Evolutionary conservation across 2,113 vertebrate species (phyloP).

Genomic region (Dasypus novemcinctus): DNA sequence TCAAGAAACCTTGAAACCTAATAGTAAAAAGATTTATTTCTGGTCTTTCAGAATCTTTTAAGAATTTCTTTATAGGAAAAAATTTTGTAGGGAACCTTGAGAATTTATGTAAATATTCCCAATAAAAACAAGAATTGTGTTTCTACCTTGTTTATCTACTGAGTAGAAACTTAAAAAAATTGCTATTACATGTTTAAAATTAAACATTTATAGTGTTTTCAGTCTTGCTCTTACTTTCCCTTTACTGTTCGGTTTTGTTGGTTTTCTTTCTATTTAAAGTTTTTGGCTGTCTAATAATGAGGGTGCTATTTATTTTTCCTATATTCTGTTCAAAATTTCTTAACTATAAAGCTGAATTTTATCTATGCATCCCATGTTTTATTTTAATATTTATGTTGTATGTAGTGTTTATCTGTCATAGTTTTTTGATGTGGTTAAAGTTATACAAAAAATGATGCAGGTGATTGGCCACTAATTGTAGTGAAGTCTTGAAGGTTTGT

Average conservation of each 20-base stretch:
- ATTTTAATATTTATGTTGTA: neutral
- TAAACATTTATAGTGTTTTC: conserved; percentile 13
- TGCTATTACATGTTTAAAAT: conserved; percentile 21
- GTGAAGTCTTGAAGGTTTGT: conserved; percentile 18
- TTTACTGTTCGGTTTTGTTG: neutral
- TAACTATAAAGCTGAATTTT: neutral
- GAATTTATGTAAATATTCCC: neutral
- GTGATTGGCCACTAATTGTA: neutral
- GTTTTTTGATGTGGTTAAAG: neutral
- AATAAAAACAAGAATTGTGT: neutral
- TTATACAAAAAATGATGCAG: conserved; percentile 8
- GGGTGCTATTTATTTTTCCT: neutral
- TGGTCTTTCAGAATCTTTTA: neutral
- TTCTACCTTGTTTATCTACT: neutral
- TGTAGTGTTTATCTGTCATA: neutral
- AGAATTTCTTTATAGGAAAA: neutral
- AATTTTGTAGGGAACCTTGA: neutral
- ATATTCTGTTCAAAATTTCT: conserved; percentile 6
- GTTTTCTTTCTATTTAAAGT: neutral
- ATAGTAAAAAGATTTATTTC: conserved; percentile 45
- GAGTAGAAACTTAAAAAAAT: conserved; percentile 18
- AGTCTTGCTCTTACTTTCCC: neutral
- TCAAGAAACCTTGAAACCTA: conserved; percentile 27
- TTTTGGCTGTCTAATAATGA: conserved; percentile 6
- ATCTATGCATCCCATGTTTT: neutral